Base-by-base conservation (phyloP, 2,113 vertebrate species). In the Hippopotamus amphibius region DNA sequence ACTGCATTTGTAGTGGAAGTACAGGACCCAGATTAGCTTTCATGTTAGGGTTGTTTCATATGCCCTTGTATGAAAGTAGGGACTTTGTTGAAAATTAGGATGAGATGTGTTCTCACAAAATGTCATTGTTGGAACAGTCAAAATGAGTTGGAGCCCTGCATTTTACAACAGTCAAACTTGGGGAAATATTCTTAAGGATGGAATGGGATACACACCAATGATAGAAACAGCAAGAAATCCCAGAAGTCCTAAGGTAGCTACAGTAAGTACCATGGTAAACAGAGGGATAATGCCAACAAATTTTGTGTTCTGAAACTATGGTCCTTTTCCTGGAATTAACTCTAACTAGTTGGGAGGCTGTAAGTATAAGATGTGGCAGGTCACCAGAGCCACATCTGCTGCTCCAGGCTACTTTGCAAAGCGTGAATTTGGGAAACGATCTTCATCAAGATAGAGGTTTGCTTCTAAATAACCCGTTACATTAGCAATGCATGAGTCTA, bases 1-100 rank as follows among this genome's bases (percentile, higher is more conserved):
- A 99, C 98, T 99, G 99, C 97, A 99, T 99, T 95, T 99, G 99
- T 98, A 99, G 99, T 37, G 99, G 99, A 96, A 99, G 99, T 98
- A 99, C 99, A 99, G 99, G 99, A 97, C 99, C 99, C 71, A 99
- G 99, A 96, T 97, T 99, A 69, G 99, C 99, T 86, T 99, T 99
- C 98, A 99, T 99, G 99, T 97, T 99, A 95, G 99, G 99, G 0
- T 96, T 99, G 41, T 99, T 99, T 98, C 99, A 99, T 86, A 98
- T 99, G 81, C 98, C 99, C 0, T 97, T 99, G 97, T 98, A 98
- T 80, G 99, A 99, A 94, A 99, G 99, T 95, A 99, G 87, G 99
- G 99, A 66, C 97, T 99, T 22, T 99, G 99, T 98, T 98, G 97
- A 94, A 99, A 99, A 95, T 97, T 99, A 97, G 99, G 99, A 96